Conservation (phyloP, 2,113 vertebrate genomes). For the Apteryx mantelli region DNA sequence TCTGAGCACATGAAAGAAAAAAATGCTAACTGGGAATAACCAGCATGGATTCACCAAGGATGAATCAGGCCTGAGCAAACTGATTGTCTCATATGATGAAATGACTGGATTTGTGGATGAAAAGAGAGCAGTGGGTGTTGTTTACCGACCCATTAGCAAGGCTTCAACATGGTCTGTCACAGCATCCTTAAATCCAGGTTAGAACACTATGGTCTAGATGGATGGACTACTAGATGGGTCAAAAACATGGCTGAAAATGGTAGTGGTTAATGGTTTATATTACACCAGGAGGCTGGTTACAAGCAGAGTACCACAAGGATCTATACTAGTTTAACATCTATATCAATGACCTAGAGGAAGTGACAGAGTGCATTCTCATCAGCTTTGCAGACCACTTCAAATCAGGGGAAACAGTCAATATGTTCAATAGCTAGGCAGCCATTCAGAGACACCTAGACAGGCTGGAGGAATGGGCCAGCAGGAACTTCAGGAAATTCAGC, state of each 20-base stretch:
- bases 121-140: neutral
- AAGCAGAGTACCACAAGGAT: neutral
- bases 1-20: neutral
- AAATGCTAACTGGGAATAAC: neutral
- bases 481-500: neutral
- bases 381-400: neutral
- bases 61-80: neutral
- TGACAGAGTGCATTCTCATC: neutral
- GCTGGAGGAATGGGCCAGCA: neutral
- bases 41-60: neutral
- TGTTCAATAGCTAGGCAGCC: neutral
- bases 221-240: neutral
- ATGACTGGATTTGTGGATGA: neutral
- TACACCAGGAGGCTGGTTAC: neutral
- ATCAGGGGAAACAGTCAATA: neutral
- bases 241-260: neutral
- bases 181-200: neutral
- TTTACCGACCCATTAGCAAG: neutral
- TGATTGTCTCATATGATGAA: neutral
- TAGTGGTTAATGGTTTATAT: neutral
- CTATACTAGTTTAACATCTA: neutral
- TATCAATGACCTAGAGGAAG: neutral
- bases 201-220: neutral
- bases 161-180: neutral
- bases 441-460: neutral